These are phyloP conservation scores for Atrichornis clamosus DNA, from an alignment of 2,113 vertebrate species.

Conservation along the genomic window DNA sequence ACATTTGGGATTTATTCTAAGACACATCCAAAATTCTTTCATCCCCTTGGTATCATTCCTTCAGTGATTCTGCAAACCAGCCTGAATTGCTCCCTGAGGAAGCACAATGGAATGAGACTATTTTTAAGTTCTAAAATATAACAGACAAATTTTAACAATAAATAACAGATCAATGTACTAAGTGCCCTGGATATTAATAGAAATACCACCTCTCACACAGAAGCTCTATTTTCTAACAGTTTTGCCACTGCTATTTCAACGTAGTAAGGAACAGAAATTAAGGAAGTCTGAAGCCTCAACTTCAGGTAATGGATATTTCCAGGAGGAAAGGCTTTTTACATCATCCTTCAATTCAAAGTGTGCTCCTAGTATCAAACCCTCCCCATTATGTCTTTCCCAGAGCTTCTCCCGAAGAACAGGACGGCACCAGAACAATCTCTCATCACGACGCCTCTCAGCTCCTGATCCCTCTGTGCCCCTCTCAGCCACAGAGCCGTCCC, in stretches of 20 bases:
- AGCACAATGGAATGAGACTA: background rate
- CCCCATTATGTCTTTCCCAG: background rate
- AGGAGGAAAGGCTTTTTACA: background rate
- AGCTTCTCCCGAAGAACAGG: background rate
- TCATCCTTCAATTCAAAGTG: background rate
- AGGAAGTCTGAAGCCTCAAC: background rate
- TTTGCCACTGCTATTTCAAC: background rate
- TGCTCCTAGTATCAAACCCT: background rate
- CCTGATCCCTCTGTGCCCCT: background rate
- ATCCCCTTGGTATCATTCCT: background rate
- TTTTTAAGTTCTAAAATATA: background rate
- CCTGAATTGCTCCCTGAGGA: background rate
- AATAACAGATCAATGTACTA: background rate
- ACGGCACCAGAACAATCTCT: background rate
- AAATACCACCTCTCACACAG: background rate
- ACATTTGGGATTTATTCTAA: background rate
- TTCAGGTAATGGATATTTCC: background rate
- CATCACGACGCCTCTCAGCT: background rate
- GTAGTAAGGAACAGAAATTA: background rate
- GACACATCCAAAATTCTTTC: background rate
- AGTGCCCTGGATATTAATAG: background rate
- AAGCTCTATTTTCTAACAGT: background rate
- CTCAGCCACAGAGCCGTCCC: background rate
- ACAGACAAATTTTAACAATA: background rate
- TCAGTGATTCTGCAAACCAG: background rate